These are phyloP conservation scores for Cricetomys ansorgei DNA, from an alignment of 2,113 vertebrate species.

Conservation along the genomic window DNA sequence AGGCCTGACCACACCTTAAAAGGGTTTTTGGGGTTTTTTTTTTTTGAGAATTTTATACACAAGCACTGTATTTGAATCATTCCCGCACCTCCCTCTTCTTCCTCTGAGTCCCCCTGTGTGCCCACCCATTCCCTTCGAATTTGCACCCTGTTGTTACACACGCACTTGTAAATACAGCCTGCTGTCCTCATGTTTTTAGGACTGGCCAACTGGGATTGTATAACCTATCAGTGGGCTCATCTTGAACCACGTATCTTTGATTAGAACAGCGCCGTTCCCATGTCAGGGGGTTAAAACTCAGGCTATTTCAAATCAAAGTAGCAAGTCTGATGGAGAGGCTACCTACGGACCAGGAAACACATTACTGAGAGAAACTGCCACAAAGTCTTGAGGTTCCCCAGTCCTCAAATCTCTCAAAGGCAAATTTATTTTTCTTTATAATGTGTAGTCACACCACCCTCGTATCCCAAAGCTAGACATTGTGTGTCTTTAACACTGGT, in stretches of 20 bases:
- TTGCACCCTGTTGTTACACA: neutral
- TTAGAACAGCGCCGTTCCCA: neutral
- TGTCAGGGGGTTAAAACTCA: rapidly evolving
- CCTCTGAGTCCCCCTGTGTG: neutral
- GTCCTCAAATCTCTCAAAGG: neutral
- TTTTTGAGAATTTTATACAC: no score
- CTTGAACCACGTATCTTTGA: no score
- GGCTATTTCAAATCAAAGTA: neutral
- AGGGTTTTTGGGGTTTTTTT: no score
- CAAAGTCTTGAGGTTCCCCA: neutral
- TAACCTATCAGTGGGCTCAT: neutral
- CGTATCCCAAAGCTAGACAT: no score
- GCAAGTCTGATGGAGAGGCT: neutral
- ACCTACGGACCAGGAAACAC: neutral
- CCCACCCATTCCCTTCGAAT: no score
- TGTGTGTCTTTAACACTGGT: neutral
- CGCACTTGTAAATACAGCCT: neutral
- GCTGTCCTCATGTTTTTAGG: neutral
- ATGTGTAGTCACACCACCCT: no score
- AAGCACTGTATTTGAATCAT: no score
- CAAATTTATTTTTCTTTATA: neutral
- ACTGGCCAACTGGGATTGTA: neutral
- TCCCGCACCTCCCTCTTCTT: neutral
- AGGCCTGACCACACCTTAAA: no score
- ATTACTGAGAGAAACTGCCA: neutral